Base-by-base conservation (phyloP, 2,797 vertebrate species). In the Notoglanidium macrostoma region DNA sequence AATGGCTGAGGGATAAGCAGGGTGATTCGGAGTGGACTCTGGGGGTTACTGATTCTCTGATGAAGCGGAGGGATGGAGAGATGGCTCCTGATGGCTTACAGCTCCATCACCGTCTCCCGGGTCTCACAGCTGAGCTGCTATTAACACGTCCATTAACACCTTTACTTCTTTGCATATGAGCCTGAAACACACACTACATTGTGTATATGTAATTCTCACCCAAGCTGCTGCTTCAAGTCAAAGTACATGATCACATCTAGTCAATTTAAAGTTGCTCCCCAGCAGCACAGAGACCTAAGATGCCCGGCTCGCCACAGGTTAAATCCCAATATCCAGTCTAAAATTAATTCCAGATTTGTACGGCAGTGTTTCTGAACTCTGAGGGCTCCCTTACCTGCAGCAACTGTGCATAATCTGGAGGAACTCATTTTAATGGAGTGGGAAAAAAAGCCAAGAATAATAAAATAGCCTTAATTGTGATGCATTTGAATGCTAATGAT, bases 401-500 rank as follows among this genome's bases (percentile, higher is more conserved):
- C 83, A 49, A 59, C 51, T 17, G 70, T 84, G 3, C 35, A 84
- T 59, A 59, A 84, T 73, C 55, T 29, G 0, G 15, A 85, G 40
- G 29, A 44, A 84, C 40, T 67, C 4, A 35, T 6, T 54, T 63
- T 65, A 49, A 49, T 46, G 21, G 23, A 44, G 21, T 0, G 54
- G 8, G 0, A 26, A 35, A 32, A 46, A 35, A 51, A 51, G 9
- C 2, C 54, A 79, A 35, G 78, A 80, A 85, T 61, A 85, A 73
- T 89, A 90, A 72, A 90, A 92, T 91, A n/a, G 72, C 49, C 79
- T 65, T 49, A 87, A 88, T 86, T 91, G 85, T 90, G 91, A 90
- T 67, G 79, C 87, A 92, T 87, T 89, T 88, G 84, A 86, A 92
- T 92, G 89, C 72, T 92, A 92, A 92, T 90, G 85, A 90, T 77